Evolutionary conservation across 2,113 vertebrate species (phyloP), one percentile per base, ranked within the genome.

Genomic region (Pangasianodon hypophthalmus): DNA sequence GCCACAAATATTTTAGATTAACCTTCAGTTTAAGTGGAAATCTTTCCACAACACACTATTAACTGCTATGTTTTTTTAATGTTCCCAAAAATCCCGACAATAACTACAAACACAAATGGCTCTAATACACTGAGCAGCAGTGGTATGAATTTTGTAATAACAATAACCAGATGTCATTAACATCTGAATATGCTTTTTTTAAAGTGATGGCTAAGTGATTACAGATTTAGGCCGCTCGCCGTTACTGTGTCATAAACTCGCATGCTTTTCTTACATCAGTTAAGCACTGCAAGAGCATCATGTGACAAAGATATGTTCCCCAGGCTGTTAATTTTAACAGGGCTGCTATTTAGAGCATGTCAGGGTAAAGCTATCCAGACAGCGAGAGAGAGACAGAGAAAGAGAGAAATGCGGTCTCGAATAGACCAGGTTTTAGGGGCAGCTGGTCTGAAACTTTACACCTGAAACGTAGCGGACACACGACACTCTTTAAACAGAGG

Each of bases 271-370:
- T 88, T 87, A 73, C 90, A 89, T 91, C 91, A 89, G 88, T 54
- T 83, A 83, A 79, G 71, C 75, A 52, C 79, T 62, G 88, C 87
- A 52, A 73, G 67, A 14, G 32, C 73, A 84, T 91, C 87, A 91
- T 93, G 87, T 94, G 94, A 94, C 91, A 88, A 91, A 93, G 91
- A 84, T 92, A 92, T 87, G 90, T 90, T 93, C 92, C 82, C 87
- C 80, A 87, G 88, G 91, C 90, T 80, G 69, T 93, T 93, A 92
- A 80, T 95, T 96, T 96, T 95, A 95, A 93, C 92, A 93, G 91
- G 89, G 83, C 91, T 90, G 93, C 92, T 91, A 94, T 90, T 88
- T 90, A 81, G n/a, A 88, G 92, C 92, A 93, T 92, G 93, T 91
- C 90, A 89, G 90, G 92, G 93, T 92, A 92, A 94, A 94, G 91